Evolutionary conservation across 2,113 vertebrate genomes (phyloP), one percentile per base, ranked within the genome.

Genomic region (Spermophilus dauricus): DNA sequence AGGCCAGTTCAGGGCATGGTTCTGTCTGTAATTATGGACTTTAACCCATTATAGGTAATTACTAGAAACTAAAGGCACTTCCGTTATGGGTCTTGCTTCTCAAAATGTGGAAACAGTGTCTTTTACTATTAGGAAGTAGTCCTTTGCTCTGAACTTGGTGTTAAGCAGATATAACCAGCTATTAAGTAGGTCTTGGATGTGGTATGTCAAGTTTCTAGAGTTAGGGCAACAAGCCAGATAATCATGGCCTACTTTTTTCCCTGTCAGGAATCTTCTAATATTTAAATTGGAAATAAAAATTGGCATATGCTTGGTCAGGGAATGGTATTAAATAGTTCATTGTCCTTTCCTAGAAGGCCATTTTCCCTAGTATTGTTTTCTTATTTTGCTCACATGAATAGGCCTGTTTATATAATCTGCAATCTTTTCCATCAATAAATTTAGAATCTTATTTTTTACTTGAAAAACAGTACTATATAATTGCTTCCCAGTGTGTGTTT

Each of bases 21-120:
- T 98, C 97, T 77, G 12, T 98, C 78, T 98, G 97, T 98, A 99
- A 99, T 98, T 98, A 99, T 98, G 94, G 97, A 98, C 98, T 98
- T 98, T 61, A 97, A 98, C 98, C 96, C 96, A 90, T 70, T 70
- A 70, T 18, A 97, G 92, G 98, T 98, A 99, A 99, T 98, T 98
- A 97, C 96, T 77, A 97, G 98, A 98, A 99, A 98, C 98, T 98
- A 98, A 97, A 98, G 42, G 77, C 78, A 89, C 97, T 98, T 96
- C 95, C 91, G 98, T 98, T 98, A 98, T 73, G 97, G 67, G 95
- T 89, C 96, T 2, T 81, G 76, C 88, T 69, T 98, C 97, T 98
- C 67, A 93, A 83, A 98, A 94, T 93, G 88, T 91, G 80, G 96
- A 80, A 96, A 94, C 56, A 89, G 51, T 96, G 28, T 89, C 76